A percentile compares a stretch with the other conserved stretches of the same genome.
Conservation (phyloP, 2,888 invertebrate genomes). For the Andrena chrysosceles region DNA sequence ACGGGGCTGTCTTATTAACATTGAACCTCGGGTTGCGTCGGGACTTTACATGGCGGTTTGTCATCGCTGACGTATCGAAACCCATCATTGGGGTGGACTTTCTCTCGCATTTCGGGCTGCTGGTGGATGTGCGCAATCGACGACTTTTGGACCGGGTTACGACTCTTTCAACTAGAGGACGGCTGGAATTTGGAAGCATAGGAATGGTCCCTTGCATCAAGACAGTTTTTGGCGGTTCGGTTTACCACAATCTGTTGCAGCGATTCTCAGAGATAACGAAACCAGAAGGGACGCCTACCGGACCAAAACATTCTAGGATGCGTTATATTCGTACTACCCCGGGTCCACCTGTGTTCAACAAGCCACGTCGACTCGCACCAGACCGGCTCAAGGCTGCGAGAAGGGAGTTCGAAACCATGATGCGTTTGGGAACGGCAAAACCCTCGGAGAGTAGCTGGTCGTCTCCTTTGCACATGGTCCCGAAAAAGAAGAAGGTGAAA, state of each 20-base stretch:
- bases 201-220: no score
- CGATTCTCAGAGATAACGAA: background rate
- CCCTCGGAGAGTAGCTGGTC: no score
- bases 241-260: background rate
- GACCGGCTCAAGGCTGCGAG: no score
- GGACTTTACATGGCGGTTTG: background rate
- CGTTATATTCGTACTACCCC: background rate
- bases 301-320: background rate
- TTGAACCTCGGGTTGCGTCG: constrained; percentile 7
- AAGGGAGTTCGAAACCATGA: no score
- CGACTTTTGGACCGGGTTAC: background rate
- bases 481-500: no score
- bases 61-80: background rate
- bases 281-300: background rate
- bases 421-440: no score
- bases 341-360: background rate
- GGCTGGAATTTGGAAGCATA: background rate
- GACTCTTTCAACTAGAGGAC: background rate
- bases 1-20: background rate
- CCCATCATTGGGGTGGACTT: constrained; percentile 16
- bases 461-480: no score
- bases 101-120: background rate
- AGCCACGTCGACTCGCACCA: no score
- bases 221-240: background rate
- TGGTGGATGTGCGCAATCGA: constrained; percentile 1